Evolutionary conservation across 2,888 invertebrate genomes (phyloP).

Genomic region (Tenthredo scrophulariae): DNA sequence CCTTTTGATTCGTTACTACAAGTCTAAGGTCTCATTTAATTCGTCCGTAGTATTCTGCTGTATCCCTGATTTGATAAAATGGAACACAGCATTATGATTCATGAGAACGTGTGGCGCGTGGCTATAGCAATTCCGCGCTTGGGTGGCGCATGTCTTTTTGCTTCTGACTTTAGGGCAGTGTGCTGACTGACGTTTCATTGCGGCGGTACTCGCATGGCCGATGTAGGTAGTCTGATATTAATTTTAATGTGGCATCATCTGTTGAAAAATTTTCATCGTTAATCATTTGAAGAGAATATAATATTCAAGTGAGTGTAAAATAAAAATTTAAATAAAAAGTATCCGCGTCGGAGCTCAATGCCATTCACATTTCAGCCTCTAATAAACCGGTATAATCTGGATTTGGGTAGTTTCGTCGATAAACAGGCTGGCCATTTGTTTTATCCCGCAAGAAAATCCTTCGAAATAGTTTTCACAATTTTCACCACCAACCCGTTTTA

Average conservation of each 20-base stretch:
- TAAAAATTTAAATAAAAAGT: conserved; percentile 1
- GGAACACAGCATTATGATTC: conserved; percentile 22
- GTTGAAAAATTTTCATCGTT: conserved; percentile 46
- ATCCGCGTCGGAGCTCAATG: conserved; percentile 24
- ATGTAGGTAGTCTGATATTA: conserved; percentile 28
- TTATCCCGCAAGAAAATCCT: conserved; percentile 37
- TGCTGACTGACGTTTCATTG: conserved; percentile 52
- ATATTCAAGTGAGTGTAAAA: conserved; percentile 45
- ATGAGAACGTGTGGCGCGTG: conserved; percentile 12
- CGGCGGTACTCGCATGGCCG: conserved; percentile 47
- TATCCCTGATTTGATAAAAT: not conserved
- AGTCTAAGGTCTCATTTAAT: not conserved
- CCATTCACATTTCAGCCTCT: conserved; percentile 49
- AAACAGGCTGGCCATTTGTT: conserved; percentile 54
- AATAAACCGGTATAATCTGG: conserved; percentile 76
- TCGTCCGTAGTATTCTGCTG: not conserved
- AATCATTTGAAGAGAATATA: not conserved
- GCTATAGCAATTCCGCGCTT: conserved; percentile 28
- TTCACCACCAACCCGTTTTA: not conserved
- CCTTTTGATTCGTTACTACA: not conserved
- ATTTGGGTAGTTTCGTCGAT: conserved; percentile 62
- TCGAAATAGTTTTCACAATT: not conserved
- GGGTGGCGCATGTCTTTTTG: conserved; percentile 53
- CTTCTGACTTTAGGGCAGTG: conserved; percentile 49
- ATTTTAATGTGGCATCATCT: conserved; percentile 47